Conservation (phyloP, 2,113 vertebrate species). For the Lanius collurio region DNA sequence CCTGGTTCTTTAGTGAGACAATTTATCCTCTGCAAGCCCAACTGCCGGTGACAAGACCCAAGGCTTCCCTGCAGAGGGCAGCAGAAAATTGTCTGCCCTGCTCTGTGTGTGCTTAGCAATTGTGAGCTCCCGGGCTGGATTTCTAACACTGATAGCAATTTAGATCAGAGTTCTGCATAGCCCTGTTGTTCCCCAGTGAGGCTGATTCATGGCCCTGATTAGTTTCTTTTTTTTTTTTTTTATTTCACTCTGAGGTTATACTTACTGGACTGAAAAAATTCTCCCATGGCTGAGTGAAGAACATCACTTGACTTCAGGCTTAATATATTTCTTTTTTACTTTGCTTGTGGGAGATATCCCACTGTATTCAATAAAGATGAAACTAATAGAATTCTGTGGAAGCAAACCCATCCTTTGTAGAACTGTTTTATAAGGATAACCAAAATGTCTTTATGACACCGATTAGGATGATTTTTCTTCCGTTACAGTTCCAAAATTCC, state of each 20-base stretch:
- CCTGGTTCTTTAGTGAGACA: not conserved
- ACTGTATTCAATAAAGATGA: not conserved
- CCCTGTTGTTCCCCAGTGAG: not conserved
- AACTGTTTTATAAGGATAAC: not conserved
- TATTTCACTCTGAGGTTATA: conserved; percentile 5
- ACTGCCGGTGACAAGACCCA: not conserved
- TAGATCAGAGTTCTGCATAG: not conserved
- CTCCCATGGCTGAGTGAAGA: conserved; percentile 20
- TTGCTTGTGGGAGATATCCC: not conserved
- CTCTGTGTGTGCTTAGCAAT: accelerated
- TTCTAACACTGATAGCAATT: not conserved
- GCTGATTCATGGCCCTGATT: conserved; percentile 16
- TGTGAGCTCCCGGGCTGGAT: not conserved
- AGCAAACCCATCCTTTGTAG: not conserved
- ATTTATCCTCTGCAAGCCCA: not conserved
- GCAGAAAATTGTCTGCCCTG: not conserved
- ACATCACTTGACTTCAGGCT: not conserved
- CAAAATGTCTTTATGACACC: not conserved
- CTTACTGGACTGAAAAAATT: conserved; percentile 27
- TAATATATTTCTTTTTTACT: not conserved
- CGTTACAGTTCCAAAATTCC: not conserved
- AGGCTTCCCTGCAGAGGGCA: conserved; percentile 41
- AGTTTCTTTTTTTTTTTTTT: not conserved
- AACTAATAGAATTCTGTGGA: conserved; percentile 1
- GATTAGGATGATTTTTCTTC: not conserved